Percentiles rank a stretch among this genome's conserved stretches.
Conservation (phyloP, 1,140 invertebrate species). For the Palaemon carinicauda region DNA sequence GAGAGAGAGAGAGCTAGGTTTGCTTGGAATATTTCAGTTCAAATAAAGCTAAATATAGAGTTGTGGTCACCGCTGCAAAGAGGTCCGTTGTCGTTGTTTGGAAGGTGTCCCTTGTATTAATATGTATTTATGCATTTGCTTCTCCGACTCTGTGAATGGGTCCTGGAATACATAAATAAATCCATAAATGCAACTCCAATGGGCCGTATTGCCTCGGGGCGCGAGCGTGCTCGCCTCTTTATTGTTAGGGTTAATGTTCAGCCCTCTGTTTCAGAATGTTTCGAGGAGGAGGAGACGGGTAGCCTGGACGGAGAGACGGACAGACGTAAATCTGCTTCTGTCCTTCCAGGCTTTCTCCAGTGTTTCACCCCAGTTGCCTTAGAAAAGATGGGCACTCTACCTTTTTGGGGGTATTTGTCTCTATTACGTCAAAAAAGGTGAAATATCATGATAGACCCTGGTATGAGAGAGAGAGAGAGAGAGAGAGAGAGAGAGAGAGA, state of each 20-base stretch:
- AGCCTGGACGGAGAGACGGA: no score
- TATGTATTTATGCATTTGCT: slow-evolving; percentile 7
- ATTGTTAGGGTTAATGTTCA: no score
- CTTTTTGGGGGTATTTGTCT: background rate
- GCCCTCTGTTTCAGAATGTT: no score
- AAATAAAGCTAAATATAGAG: background rate
- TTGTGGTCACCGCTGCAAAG: background rate
- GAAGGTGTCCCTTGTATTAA: background rate
- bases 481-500: no score
- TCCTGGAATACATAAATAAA: slow-evolving; percentile 6
- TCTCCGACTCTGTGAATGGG: background rate
- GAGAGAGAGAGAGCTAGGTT: no score
- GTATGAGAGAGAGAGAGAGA: background rate
- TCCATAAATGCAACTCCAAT: slow-evolving; percentile 9
- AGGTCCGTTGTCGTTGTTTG: background rate
- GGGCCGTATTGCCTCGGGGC: background rate
- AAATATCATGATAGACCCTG: background rate
- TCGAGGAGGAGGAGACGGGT: no score
- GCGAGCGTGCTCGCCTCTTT: background rate
- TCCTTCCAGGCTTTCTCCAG: background rate
- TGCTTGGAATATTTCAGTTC: no score
- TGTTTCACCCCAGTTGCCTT: background rate
- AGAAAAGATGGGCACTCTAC: background rate
- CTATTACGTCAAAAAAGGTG: background rate
- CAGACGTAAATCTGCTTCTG: background rate